These are phyloP conservation scores for Sweltsa coloradensis DNA, from an alignment of 1,140 invertebrate species.

Conservation along the genomic window DNA sequence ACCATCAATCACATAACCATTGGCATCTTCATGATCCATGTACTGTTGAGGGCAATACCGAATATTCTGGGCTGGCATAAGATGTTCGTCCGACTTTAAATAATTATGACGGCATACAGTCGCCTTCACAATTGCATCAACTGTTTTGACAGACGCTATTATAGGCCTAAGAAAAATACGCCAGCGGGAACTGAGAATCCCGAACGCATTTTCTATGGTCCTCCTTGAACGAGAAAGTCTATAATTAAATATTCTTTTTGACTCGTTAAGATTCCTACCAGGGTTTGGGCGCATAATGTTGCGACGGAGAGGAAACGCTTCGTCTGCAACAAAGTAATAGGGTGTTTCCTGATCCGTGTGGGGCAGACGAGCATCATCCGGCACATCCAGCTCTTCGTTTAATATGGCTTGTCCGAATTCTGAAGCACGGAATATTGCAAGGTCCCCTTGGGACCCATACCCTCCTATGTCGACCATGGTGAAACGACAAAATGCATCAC, in stretches of 20 bases:
- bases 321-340: constrained; percentile 18
- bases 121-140: constrained; percentile 18
- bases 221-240: constrained; percentile 22
- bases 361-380: constrained; percentile 13
- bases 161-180: constrained; percentile 22
- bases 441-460: constrained; percentile 24
- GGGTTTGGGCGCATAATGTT: constrained; percentile 18
- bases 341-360: constrained; percentile 5
- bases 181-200: constrained; percentile 30
- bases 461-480: constrained; percentile 24
- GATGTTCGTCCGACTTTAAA: no score
- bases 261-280: not conserved
- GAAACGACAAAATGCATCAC: constrained; percentile 28
- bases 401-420: constrained; percentile 23
- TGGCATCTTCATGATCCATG: no score
- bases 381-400: constrained; percentile 16
- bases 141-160: constrained; percentile 18
- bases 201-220: constrained; percentile 37
- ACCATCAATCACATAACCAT: no score
- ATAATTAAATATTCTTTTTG: constrained; percentile 14
- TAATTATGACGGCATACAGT: constrained; percentile 26
- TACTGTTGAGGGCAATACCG: no score
- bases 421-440: constrained; percentile 21
- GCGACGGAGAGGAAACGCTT: constrained; percentile 16
- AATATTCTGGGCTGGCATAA: no score